Evolutionary conservation across 2,888 invertebrate species (phyloP).

Genomic region (Melieria crassipennis): DNA sequence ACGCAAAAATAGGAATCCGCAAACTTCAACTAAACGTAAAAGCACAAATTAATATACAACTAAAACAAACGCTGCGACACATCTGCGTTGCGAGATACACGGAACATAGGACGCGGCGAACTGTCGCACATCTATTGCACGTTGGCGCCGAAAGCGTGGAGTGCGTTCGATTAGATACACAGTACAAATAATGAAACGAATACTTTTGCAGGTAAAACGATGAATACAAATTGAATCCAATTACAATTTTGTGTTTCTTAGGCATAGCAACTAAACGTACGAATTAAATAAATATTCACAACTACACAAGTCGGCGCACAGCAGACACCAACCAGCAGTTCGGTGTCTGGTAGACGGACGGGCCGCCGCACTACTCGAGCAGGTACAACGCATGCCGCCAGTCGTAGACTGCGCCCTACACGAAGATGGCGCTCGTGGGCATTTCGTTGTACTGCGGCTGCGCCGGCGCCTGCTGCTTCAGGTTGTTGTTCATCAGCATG

Average conservation of each 20-base stretch:
- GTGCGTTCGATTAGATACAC: constrained; percentile 17
- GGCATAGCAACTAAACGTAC: constrained; percentile 44
- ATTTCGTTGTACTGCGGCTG: constrained; percentile 54
- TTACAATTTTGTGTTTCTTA: constrained; percentile 48
- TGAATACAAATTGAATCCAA: constrained; percentile 43
- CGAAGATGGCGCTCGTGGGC: constrained; percentile 62
- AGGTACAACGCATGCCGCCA: constrained; percentile 13
- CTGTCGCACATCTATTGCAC: constrained; percentile 10
- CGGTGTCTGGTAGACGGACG: background rate
- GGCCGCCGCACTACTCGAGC: background rate
- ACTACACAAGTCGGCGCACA: background rate
- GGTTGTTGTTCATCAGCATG: constrained; percentile 56
- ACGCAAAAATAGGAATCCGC: constrained; percentile 14
- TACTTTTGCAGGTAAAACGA: constrained; percentile 57
- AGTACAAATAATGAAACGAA: constrained; percentile 38
- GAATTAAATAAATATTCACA: constrained; percentile 42
- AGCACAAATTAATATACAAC: background rate
- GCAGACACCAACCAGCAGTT: background rate
- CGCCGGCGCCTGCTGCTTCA: constrained; percentile 33
- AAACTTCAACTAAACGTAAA: constrained; percentile 1
- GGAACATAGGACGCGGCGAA: background rate
- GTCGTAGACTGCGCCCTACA: constrained; percentile 46
- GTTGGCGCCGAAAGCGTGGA: constrained; percentile 6
- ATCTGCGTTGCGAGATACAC: background rate
- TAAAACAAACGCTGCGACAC: background rate